Evolutionary conservation across 1,140 invertebrate species (phyloP), one percentile per base, ranked within the genome.

Genomic region (Ceratina japonica): DNA sequence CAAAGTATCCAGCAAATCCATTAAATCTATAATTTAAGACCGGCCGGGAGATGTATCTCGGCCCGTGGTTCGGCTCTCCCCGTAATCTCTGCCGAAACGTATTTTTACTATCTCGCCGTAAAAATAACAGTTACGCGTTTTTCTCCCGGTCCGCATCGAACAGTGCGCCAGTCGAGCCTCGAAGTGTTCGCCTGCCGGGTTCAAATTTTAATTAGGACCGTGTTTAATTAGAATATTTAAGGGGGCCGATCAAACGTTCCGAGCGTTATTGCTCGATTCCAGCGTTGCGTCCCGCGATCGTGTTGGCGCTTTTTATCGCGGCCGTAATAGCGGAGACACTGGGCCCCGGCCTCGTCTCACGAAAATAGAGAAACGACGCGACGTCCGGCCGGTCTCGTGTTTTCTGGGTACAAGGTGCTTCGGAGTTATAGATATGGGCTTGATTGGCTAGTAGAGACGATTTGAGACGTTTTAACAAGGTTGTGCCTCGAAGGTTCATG

Each of bases 11-110:
- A 20, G 31, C 54, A 70, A 84, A 84, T 81, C 66, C 83, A 84
- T 85, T 84, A 81, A 81, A 51, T 75, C 52, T 75, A 81, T 78
- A 79, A 85, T 78, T 79, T 84, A 85, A 72, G 61, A 52, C 62
- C 59, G 65, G 12, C 3, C 31, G 54, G 16, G 27, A 66, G 70
- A 85, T 71, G 63, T 81, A 84, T 84, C n/a, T 84, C 79, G 68
- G 20, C 18, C 24, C 2, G 49, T 15, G 24, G 54, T 22, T n/a
- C 80, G 24, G 18, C 27, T 79, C 64, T 71, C 49, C 18, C 12
- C 49, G 79, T 75, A 73, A 66, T 80, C 75, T 80, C 75, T 62
- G 51, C 58, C 75, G 20, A 64, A 72, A 78, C 61, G 62, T 73
- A 70, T 49, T 58, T 83, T 75, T 80, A 68, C 62, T 75, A 62